Base-by-base conservation (phyloP, 2,888 invertebrate genomes). In the Pachycephus smyrnensis region DNA sequence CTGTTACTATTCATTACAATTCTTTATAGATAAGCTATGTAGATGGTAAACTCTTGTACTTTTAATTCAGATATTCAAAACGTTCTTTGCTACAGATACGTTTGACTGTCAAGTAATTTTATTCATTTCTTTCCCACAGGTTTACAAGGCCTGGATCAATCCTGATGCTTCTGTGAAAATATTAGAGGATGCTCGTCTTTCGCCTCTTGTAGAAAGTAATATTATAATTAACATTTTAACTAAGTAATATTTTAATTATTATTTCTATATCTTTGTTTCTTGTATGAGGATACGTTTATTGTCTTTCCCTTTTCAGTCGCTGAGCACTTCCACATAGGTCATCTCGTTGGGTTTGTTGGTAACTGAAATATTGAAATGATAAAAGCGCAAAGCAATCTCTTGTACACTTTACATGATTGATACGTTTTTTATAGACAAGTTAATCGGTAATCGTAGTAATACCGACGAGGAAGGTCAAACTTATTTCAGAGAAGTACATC, bases 61-160 rank as follows among this genome's bases (percentile, higher is more conserved):
- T 23, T 23, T 23, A 40, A 6, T 40, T 40, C 40, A 23, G 23
- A 40, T 1, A 23, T 23, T 40, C 15, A 40, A 15, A 23, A 40
- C 0, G 6, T 23, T 40, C 23, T 40, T 4, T 40, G 40, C 2
- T 15, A 40, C 4, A 23, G 15, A 40, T 23, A 9, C 6, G 40
- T 4, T 6, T 23, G 23, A 4, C 4, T 23, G 23, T 23, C 15
- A 23, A 40, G 4, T 40, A 40, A 23, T 23, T 23, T 23, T 55
- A 6, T 2, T 55, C 1, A 0, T 55, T 15, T 40, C 4, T 40
- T 55, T 23, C 9, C 71, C 30, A 9, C 79, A 90, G 90, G 90
- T 90, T 35, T 90, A 90, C 84, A 89, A 90, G 78, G 90, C 89
- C n/a, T 90, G 89, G 90, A 82, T 90, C 76, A 82, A 87, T 73